Evolutionary conservation across 1,140 invertebrate genomes (phyloP).

Genomic region (Euwallacea similis): DNA sequence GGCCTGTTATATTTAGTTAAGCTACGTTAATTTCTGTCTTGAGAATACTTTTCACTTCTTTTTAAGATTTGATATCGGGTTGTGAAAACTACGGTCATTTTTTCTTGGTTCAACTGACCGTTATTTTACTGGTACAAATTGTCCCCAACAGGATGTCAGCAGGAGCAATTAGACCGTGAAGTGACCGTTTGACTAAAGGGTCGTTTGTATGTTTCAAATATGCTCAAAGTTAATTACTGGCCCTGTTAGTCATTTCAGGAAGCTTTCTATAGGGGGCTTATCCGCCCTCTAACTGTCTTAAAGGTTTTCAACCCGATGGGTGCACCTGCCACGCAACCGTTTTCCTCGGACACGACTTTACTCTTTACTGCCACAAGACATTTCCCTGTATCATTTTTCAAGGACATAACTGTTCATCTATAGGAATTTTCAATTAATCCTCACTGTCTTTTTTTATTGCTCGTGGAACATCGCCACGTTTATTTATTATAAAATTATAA

Average conservation of each 20-base stretch:
- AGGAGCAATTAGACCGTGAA: slow-evolving; percentile 2
- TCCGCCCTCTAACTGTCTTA: too few species aligned
- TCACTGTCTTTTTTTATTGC: background rate
- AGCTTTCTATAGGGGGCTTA: too few species aligned
- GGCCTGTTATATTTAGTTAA: too few species aligned
- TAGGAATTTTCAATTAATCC: slow-evolving; percentile 1
- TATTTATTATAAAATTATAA: slow-evolving; percentile 4
- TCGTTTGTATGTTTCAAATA: background rate
- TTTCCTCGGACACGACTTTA: background rate
- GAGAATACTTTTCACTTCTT: too few species aligned
- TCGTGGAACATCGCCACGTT: background rate
- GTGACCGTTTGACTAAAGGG: background rate
- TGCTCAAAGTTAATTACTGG: background rate
- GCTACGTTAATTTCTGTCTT: too few species aligned
- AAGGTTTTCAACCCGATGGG: background rate
- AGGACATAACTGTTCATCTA: background rate
- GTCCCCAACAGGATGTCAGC: background rate
- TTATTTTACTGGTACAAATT: background rate
- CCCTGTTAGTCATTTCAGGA: background rate
- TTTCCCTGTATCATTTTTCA: background rate
- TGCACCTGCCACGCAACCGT: background rate
- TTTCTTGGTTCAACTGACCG: background rate
- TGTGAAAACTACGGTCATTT: too few species aligned
- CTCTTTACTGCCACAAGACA: background rate
- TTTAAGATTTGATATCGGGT: too few species aligned